Evolutionary conservation across 2,888 invertebrate species (phyloP).

Genomic region (Halocaridina rubra): DNA sequence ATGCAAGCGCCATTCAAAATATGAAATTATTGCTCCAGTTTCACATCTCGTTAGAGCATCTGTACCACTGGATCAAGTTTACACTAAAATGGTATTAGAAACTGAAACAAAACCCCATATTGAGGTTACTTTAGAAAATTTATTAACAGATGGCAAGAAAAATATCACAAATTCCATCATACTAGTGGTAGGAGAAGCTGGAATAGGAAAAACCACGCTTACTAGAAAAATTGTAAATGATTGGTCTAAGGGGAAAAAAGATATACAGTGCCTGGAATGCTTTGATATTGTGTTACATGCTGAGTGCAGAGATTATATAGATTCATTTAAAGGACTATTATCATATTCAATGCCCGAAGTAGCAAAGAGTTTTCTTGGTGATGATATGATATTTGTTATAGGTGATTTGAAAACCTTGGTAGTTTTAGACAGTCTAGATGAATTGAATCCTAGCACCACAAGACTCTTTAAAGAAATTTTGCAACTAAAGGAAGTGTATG

Average conservation of each 20-base stretch:
- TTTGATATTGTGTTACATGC: not conserved
- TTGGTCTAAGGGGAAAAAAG: not conserved
- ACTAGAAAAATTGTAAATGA: not conserved
- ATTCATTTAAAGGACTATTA: not conserved
- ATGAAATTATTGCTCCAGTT: not conserved
- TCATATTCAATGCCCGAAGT: not conserved
- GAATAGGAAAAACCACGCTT: not conserved
- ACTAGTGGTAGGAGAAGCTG: too few species aligned
- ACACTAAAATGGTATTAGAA: not conserved
- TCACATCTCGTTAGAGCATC: not conserved
- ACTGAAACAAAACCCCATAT: too few species aligned
- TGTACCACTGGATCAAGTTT: not conserved
- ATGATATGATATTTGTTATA: not conserved
- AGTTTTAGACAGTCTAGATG: not conserved
- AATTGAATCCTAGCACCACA: not conserved
- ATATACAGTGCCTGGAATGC: not conserved
- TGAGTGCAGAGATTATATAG: not conserved
- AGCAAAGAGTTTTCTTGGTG: not conserved
- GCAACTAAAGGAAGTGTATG: not conserved
- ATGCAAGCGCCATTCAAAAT: not conserved
- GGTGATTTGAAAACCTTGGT: not conserved
- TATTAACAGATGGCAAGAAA: too few species aligned
- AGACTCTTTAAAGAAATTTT: not conserved
- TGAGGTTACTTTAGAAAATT: too few species aligned
- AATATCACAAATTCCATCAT: too few species aligned